phyloP scores from a whole-genome alignment of 2,888 invertebrate species.

The Petrophora chlorosata region DNA sequence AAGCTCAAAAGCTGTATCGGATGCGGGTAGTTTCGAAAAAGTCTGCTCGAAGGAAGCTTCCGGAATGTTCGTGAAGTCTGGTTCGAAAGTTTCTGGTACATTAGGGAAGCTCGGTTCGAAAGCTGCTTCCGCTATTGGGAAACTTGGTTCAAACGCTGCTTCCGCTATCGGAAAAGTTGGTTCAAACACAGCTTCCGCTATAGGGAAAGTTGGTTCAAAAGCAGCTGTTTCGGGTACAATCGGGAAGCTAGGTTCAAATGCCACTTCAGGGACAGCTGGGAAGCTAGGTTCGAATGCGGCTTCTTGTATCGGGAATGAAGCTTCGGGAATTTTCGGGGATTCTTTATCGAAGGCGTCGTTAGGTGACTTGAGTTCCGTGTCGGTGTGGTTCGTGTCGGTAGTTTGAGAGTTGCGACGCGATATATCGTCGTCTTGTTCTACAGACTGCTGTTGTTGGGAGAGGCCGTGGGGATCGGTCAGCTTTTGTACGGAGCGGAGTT shows the following conservation, averaged over 20 bases:
- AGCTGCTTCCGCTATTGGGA: conserved; percentile 11
- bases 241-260: conserved; percentile 50
- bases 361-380: conserved; percentile 46
- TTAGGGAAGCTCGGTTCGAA: conserved; percentile 15
- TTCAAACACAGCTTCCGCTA: conserved; percentile 8
- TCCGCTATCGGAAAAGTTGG: conserved; percentile 12
- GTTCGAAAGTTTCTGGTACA: conserved; percentile 15
- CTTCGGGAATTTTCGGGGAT: conserved; percentile 50
- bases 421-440: conserved; percentile 64
- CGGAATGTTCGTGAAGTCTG: conserved; percentile 6
- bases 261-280: conserved; percentile 11
- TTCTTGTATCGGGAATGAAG: conserved; percentile 25
- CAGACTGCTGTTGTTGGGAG: conserved; percentile 58
- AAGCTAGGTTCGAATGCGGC: conserved; percentile 13
- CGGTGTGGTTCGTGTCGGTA: conserved; percentile 33
- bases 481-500: conserved; percentile 86
- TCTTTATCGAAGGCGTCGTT: conserved; percentile 49
- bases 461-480: conserved; percentile 77
- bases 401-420: conserved; percentile 47
- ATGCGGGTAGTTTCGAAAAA: conserved; percentile 6
- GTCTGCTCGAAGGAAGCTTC: conserved; percentile 10
- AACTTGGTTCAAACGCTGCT: conserved; percentile 11
- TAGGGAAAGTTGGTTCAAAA: conserved; percentile 48
- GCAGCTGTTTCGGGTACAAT: conserved; percentile 39
- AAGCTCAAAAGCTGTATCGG: conserved; percentile 44